Percentiles rank a stretch among this genome's conserved stretches.
phyloP scores from a whole-genome alignment of 1,140 invertebrate species.

The Drosophila bocki region DNA sequence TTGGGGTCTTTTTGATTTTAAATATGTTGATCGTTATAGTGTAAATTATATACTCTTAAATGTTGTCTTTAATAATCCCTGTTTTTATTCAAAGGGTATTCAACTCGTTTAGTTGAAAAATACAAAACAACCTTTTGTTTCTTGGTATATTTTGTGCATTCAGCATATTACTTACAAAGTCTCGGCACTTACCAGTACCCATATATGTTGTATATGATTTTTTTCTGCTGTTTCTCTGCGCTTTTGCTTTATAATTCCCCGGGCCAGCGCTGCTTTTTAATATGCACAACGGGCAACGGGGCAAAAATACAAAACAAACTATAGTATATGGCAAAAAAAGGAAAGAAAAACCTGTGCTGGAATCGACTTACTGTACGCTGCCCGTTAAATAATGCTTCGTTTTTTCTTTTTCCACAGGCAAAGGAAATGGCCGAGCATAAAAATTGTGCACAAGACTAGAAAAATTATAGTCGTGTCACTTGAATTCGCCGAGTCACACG shows the following conservation, averaged over 20 bases:
- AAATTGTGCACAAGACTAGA: conserved; percentile 51
- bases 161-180: conserved; percentile 79
- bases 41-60: too few species aligned
- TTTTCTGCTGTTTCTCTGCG: conserved; percentile 51
- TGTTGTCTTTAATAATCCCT: too few species aligned
- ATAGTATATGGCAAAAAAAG: conserved; percentile 49
- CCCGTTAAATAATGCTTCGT: conserved; percentile 61
- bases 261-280: conserved; percentile 62
- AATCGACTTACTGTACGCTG: conserved; percentile 66
- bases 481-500: conserved; percentile 24
- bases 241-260: conserved; percentile 65
- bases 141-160: conserved; percentile 51
- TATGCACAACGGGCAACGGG: conserved; percentile 63
- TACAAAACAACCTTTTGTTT: not conserved
- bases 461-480: conserved; percentile 33
- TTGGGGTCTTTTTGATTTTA: too few species aligned
- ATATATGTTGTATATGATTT: conserved; percentile 29
- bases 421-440: conserved; percentile 64
- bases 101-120: not conserved
- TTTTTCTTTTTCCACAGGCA: conserved; percentile 1
- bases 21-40: too few species aligned
- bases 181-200: conserved; percentile 29
- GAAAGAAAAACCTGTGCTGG: conserved; percentile 61
- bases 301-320: conserved; percentile 62
- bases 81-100: conserved; percentile 2